A percentile compares a stretch with the other conserved stretches of the same genome.
These are phyloP conservation scores for Naja naja DNA, from an alignment of 2,113 vertebrate species.

Conservation along the genomic window DNA sequence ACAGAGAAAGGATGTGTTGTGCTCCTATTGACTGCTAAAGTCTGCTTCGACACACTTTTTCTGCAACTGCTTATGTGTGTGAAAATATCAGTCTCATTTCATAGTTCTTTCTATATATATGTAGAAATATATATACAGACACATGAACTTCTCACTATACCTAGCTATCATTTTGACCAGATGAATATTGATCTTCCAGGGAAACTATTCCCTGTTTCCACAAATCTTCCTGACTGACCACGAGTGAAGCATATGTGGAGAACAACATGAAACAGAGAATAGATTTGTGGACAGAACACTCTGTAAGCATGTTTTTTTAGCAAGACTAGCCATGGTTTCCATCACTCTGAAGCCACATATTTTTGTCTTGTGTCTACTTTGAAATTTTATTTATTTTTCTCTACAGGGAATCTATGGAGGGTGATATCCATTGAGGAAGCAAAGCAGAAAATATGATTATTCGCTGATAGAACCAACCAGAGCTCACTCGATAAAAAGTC, in stretches of 20 bases:
- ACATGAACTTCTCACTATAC: not conserved
- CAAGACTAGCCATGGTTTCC: not conserved
- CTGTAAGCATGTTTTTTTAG: not conserved
- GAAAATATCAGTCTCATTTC: not conserved
- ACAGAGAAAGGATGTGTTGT: not conserved
- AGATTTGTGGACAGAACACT: not conserved
- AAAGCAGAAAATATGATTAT: not conserved
- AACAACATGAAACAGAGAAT: not conserved
- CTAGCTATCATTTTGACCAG: not conserved
- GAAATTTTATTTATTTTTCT: not conserved
- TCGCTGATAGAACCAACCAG: not conserved
- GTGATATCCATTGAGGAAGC: not conserved
- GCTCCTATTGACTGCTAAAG: not conserved
- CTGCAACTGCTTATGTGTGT: not conserved
- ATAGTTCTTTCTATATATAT: not conserved
- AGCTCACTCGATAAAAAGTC: not conserved
- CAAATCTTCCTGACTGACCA: not conserved
- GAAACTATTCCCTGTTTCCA: not conserved
- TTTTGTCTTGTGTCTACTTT: not conserved
- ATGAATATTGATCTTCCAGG: not conserved
- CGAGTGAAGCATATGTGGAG: not conserved
- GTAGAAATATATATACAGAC: too few species aligned
- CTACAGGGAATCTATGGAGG: not conserved
- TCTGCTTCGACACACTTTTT: not conserved
- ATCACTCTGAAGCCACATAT: not conserved